Percentiles rank a stretch among this genome's conserved stretches.
Conservation (phyloP, 2,888 invertebrate species). For the Tetramorium bicarinatum region DNA sequence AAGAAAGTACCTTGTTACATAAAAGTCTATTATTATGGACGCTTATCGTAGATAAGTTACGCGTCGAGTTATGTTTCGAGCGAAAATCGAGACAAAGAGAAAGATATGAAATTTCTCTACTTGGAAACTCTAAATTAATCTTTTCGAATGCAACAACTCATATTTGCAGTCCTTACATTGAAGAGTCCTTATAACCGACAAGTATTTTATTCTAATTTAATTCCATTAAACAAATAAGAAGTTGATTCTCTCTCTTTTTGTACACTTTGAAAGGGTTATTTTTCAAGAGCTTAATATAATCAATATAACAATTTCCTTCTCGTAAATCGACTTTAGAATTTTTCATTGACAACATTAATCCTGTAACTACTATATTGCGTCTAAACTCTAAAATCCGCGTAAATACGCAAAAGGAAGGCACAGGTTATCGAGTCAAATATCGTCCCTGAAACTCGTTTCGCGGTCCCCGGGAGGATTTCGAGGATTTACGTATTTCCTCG, state of each 20-base stretch:
- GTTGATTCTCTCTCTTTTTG: background rate
- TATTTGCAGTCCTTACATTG: background rate
- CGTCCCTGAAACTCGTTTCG: conserved; percentile 38
- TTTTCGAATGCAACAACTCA: background rate
- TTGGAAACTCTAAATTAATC: conserved; percentile 11
- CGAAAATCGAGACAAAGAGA: conserved; percentile 23
- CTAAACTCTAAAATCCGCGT: background rate
- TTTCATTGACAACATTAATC: background rate
- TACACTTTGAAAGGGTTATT: background rate
- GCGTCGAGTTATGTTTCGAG: background rate
- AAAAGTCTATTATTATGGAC: conserved; percentile 39
- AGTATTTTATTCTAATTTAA: background rate
- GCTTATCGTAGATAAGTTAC: conserved; percentile 36
- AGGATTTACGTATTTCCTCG: conserved; percentile 67
- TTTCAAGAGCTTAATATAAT: background rate
- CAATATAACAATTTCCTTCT: background rate
- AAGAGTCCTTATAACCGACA: background rate
- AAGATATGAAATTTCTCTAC: conserved; percentile 19
- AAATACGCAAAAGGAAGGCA: background rate
- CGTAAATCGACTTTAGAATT: background rate
- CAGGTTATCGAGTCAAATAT: conserved; percentile 45
- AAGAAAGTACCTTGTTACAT: conserved; percentile 49
- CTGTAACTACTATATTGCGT: background rate
- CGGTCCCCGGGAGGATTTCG: conserved; percentile 55
- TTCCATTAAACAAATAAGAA: background rate